Conservation (phyloP, 2,797 vertebrate genomes). For the Notamacropus eugenii region DNA sequence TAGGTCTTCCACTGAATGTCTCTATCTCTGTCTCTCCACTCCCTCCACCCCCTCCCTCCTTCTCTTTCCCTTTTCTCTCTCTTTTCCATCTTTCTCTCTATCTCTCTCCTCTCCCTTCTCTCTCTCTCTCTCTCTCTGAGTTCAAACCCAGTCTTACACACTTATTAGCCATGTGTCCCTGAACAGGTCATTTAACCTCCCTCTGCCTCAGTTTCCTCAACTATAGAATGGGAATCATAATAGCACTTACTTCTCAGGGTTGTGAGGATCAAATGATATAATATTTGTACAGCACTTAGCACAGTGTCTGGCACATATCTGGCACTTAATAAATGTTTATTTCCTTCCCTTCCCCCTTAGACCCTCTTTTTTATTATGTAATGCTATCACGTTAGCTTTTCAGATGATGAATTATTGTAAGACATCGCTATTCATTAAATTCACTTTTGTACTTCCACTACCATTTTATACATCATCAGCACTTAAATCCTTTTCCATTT, state of each 20-base stretch:
- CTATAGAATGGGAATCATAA: neutral
- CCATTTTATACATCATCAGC: neutral
- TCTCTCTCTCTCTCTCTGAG: too few relatives aligned
- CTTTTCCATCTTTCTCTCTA: neutral
- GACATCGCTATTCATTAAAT: conserved; percentile 37
- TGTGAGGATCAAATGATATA: too few relatives aligned
- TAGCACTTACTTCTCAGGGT: too few relatives aligned
- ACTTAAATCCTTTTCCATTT: neutral
- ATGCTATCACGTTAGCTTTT: conserved; percentile 21
- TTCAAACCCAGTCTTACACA: neutral
- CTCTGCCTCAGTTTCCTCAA: neutral
- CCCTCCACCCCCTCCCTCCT: too few relatives aligned
- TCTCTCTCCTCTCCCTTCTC: too few relatives aligned
- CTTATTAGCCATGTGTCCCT: neutral
- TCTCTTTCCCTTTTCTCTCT: neutral
- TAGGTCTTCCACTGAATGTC: neutral
- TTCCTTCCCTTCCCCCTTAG: neutral
- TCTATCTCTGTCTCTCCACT: neutral
- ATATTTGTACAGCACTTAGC: too few relatives aligned
- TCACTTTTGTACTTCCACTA: neutral
- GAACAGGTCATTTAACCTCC: neutral
- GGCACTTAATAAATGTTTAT: neutral
- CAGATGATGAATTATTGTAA: conserved; percentile 3
- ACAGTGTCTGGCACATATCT: neutral
- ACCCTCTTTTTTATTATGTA: conserved; percentile 29